Evolutionary conservation across 2,888 invertebrate species (phyloP).

Genomic region (Ophonus ardosiacus): DNA sequence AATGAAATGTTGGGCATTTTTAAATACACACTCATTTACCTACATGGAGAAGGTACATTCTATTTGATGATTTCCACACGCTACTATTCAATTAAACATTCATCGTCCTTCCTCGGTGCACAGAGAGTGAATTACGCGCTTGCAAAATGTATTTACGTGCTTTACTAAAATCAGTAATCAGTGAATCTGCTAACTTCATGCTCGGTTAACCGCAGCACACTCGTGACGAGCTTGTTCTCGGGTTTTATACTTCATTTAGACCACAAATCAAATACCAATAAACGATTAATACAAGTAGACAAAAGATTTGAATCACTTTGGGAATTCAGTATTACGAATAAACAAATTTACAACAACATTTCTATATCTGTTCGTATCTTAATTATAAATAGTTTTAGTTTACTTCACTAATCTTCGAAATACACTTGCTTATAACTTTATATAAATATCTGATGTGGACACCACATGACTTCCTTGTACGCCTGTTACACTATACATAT

Average conservation of each 20-base stretch:
- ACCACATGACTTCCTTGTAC: no score
- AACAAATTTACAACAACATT: background rate
- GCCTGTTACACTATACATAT: no score
- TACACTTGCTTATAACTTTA: no score
- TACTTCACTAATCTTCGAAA: no score
- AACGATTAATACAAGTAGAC: background rate
- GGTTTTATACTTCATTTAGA: background rate
- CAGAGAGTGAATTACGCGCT: slow-evolving; percentile 8
- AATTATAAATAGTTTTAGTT: no score
- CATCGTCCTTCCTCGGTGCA: slow-evolving; percentile 17
- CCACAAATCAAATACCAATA: background rate
- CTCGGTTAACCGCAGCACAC: slow-evolving; percentile 4
- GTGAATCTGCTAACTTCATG: slow-evolving; percentile 3
- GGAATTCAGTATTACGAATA: background rate
- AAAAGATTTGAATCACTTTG: background rate
- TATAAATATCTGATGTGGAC: no score
- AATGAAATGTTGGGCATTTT: slow-evolving; percentile 32
- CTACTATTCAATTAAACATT: slow-evolving; percentile 42
- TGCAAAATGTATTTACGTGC: slow-evolving; percentile 22
- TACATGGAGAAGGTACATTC: background rate
- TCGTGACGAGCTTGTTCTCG: background rate
- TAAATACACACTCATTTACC: slow-evolving; percentile 22
- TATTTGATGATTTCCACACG: slow-evolving; percentile 36
- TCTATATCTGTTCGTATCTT: background rate
- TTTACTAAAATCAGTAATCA: slow-evolving; percentile 37